Evolutionary conservation across 1,140 invertebrate species (phyloP), one percentile per base, ranked within the genome.

Genomic region (Teleogryllus occipitalis): DNA sequence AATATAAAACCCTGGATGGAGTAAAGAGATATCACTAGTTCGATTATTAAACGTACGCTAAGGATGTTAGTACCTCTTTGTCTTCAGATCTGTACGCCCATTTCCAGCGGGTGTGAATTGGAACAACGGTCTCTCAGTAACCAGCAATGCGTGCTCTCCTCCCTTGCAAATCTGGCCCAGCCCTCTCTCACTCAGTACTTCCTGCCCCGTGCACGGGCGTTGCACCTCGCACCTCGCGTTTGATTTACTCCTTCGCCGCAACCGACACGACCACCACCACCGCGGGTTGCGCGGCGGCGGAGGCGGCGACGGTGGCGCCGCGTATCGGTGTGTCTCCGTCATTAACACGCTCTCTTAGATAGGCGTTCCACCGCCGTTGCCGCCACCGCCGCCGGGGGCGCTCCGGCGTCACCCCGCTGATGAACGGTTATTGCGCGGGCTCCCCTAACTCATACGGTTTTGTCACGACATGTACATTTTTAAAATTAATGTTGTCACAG

Each of bases 401-500:
- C 10, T 65, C 54, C 2, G 54, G 54, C 18, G 54, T 65, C 54
- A 18, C 54, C 7, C 54, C 10, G 10, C 54, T 65, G 54, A 65
- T 65, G 54, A 65, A 65, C 54, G 54, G 54, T 65, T 65, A 65
- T 65, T 65, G 54, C 54, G 54, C 10, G 54, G 10, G 54, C 54
- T 10, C 54, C 54, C 54, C 54, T 65, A 65, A 65, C 54, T 65
- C 54, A 65, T 65, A 65, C 54, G 54, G 54, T 65, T 65, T 65
- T 65, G 54, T 65, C 54, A 65, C 54, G 54, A 65, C 54, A 65
- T 65, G 54, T 65, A 65, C 54, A 65, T 65, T 65, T 65, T 65
- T 65, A 65, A 65, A 65, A 65, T 65, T 65, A 65, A 65, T 65
- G 54, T 65, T 65, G 54, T 65, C 54, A 65, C 54, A 65, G 54